phyloP scores from a whole-genome alignment of 2,113 vertebrate genomes.

The Aldabrachelys gigantea region DNA sequence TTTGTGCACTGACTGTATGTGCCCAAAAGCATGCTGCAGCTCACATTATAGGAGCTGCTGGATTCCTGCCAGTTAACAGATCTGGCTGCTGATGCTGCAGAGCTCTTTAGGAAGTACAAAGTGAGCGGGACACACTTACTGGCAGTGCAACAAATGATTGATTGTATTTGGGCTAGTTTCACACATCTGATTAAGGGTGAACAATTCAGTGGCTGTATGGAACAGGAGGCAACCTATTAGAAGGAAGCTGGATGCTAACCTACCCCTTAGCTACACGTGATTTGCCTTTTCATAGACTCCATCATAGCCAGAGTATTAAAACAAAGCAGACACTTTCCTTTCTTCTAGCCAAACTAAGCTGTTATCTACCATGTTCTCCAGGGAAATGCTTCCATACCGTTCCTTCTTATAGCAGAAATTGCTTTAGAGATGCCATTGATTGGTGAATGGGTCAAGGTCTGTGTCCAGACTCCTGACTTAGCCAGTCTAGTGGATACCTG shows the following conservation, averaged over 20 bases:
- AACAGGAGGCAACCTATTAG: conserved; percentile 64
- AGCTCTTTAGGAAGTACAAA: conserved; percentile 22
- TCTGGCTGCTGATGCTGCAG: conserved; percentile 27
- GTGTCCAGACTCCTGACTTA: conserved; percentile 5
- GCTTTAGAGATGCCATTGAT: conserved; percentile 65
- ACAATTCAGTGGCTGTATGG: conserved; percentile 74
- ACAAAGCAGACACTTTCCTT: neutral
- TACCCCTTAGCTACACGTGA: conserved; percentile 23
- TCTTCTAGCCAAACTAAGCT: conserved; percentile 50
- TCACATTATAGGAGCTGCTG: neutral
- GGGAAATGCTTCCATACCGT: conserved; percentile 25
- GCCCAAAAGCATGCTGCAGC: neutral
- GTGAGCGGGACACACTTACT: conserved; percentile 23
- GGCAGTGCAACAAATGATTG: too few relatives aligned
- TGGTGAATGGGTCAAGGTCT: conserved; percentile 27
- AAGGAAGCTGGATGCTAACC: conserved; percentile 7
- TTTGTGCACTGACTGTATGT: neutral
- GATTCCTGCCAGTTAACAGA: conserved; percentile 16
- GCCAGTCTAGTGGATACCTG: neutral
- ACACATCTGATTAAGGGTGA: conserved; percentile 70
- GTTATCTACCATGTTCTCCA: conserved; percentile 37
- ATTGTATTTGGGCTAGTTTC: conserved; percentile 35
- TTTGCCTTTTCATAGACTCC: conserved; percentile 43
- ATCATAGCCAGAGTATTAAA: neutral
- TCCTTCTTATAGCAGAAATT: conserved; percentile 43